Conservation (phyloP, 2,888 invertebrate species). For the Agriopis aurantiaria region DNA sequence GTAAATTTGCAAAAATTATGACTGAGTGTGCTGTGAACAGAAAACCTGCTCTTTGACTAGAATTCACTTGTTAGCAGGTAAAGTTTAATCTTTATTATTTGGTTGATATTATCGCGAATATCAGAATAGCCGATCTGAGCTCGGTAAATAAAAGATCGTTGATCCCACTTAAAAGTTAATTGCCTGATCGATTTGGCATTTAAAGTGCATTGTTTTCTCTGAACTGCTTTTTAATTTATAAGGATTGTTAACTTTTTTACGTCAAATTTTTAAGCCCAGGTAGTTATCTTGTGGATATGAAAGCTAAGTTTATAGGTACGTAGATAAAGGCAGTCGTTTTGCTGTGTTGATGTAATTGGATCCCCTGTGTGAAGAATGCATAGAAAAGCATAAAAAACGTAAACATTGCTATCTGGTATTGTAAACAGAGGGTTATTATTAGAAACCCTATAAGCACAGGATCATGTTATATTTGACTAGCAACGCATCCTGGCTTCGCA, state of each 20-base stretch:
- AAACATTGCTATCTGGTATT: slow-evolving; percentile 76
- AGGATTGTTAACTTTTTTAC: slow-evolving; percentile 47
- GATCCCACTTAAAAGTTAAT: slow-evolving; percentile 79
- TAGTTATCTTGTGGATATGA: background rate
- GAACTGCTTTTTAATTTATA: slow-evolving; percentile 27
- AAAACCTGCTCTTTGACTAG: slow-evolving; percentile 34
- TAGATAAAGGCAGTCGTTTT: background rate
- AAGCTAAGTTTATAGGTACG: too few relatives aligned
- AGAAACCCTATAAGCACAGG: slow-evolving; percentile 63
- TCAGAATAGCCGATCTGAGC: slow-evolving; percentile 57
- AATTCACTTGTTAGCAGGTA: slow-evolving; percentile 48
- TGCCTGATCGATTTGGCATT: slow-evolving; percentile 67
- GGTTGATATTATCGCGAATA: slow-evolving; percentile 63
- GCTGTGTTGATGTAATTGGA: slow-evolving; percentile 6
- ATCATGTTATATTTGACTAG: slow-evolving; percentile 60
- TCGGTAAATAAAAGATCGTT: slow-evolving; percentile 71
- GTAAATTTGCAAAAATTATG: slow-evolving; percentile 59
- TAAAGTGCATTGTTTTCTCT: slow-evolving; percentile 57
- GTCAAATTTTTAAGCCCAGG: background rate
- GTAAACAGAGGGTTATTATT: slow-evolving; percentile 80
- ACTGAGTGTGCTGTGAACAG: slow-evolving; percentile 54
- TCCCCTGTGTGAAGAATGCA: slow-evolving; percentile 14
- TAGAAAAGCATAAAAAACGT: slow-evolving; percentile 63
- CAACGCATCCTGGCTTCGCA: too few relatives aligned
- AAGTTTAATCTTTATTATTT: slow-evolving; percentile 30